Evolutionary conservation across 2,113 vertebrate species (phyloP).

Genomic region (Climacteris rufus): DNA sequence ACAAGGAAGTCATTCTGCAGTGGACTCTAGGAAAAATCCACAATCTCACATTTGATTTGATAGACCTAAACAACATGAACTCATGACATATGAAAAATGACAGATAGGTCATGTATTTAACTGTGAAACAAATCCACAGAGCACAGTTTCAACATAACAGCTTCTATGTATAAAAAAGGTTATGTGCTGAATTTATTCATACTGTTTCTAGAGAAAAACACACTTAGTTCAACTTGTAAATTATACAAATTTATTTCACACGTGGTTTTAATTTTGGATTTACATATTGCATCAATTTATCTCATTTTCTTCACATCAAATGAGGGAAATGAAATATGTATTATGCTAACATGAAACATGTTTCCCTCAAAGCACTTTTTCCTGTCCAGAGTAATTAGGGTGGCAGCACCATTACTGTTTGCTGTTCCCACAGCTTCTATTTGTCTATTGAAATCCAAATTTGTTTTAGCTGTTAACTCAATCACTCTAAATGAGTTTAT

Average conservation of each 20-base stretch:
- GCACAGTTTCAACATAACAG: not conserved
- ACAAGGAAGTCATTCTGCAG: not conserved
- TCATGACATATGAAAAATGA: not conserved
- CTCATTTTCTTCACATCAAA: not conserved
- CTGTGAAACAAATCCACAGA: not conserved
- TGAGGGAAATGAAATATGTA: not conserved
- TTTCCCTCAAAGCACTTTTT: not conserved
- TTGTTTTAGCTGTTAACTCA: conserved; percentile 6
- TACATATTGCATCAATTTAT: not conserved
- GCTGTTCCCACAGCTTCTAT: not conserved
- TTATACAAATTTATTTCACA: not conserved
- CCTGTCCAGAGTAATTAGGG: not conserved
- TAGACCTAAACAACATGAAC: not conserved
- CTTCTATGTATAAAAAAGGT: not conserved
- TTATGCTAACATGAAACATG: not conserved
- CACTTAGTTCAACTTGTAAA: not conserved
- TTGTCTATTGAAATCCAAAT: conserved; percentile 8
- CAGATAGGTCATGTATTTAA: conserved; percentile 4
- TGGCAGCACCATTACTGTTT: not conserved
- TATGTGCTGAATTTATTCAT: not conserved
- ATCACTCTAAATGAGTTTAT: not conserved
- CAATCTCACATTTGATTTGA: not conserved
- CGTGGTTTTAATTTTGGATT: not conserved
- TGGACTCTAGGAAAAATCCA: not conserved
- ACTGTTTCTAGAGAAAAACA: not conserved